Conservation (phyloP, 2,888 invertebrate genomes). For the Halictus quadricinctus region DNA sequence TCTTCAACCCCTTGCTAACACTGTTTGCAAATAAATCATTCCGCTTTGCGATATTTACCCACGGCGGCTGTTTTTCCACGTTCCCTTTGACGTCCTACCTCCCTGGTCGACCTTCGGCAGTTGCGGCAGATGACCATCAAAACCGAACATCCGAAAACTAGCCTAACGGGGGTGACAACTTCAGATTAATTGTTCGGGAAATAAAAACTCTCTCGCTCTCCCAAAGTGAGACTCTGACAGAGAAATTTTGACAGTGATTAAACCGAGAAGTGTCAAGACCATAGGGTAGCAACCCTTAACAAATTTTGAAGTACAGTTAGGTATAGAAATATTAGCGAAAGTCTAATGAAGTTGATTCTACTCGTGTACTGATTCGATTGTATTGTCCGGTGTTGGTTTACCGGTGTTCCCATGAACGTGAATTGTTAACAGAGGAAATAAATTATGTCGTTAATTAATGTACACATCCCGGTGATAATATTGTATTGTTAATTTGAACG, state of each 20-base stretch:
- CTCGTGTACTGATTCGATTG: not conserved
- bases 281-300: not conserved
- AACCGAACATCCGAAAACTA: not conserved
- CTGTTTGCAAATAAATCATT: conserved; percentile 46
- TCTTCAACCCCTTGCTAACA: conserved; percentile 11
- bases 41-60: conserved; percentile 25
- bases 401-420: not conserved
- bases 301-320: not conserved
- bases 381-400: not conserved
- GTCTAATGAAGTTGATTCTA: not conserved
- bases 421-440: not conserved
- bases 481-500: not conserved
- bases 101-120: not conserved
- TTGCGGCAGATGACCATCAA: not conserved
- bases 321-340: not conserved
- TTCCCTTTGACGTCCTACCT: conserved; percentile 6
- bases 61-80: not conserved
- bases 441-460: not conserved
- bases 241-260: not conserved
- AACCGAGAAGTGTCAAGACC: not conserved
- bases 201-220: not conserved
- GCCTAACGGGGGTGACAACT: not conserved
- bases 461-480: not conserved
- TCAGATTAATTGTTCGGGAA: not conserved
- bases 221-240: not conserved